Evolutionary conservation across 2,113 vertebrate genomes (phyloP).

Genomic region (Proteles cristata): DNA sequence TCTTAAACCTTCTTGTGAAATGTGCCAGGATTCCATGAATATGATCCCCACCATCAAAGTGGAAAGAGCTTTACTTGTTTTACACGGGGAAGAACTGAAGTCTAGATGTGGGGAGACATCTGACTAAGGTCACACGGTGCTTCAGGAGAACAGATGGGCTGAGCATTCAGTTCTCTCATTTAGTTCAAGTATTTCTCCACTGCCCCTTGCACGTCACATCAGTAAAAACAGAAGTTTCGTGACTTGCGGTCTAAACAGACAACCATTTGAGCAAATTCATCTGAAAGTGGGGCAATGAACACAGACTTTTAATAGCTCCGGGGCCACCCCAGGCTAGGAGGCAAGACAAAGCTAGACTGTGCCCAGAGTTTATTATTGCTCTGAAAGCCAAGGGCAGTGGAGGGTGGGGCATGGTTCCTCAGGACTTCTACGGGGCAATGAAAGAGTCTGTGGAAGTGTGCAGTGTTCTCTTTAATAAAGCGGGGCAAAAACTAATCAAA

Average conservation of each 20-base stretch:
- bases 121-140: background rate
- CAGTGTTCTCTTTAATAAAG: background rate
- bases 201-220: background rate
- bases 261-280: background rate
- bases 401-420: background rate
- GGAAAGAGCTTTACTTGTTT: background rate
- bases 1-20: background rate
- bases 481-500: slow-evolving; percentile 42
- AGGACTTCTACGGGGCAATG: background rate
- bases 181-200: background rate
- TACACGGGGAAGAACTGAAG: background rate
- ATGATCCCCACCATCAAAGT: background rate
- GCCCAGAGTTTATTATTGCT: background rate
- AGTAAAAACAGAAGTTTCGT: background rate
- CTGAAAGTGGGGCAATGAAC: slow-evolving; percentile 13
- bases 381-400: background rate
- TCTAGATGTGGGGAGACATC: background rate
- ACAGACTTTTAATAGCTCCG: background rate
- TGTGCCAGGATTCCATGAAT: background rate
- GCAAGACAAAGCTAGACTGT: background rate
- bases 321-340: background rate
- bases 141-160: background rate
- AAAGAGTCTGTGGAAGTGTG: background rate
- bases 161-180: background rate
- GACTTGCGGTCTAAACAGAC: background rate